Evolutionary conservation across 92 coral and sea anemone species (phyloP).

Genomic region (Micromussa lordhowensis): DNA sequence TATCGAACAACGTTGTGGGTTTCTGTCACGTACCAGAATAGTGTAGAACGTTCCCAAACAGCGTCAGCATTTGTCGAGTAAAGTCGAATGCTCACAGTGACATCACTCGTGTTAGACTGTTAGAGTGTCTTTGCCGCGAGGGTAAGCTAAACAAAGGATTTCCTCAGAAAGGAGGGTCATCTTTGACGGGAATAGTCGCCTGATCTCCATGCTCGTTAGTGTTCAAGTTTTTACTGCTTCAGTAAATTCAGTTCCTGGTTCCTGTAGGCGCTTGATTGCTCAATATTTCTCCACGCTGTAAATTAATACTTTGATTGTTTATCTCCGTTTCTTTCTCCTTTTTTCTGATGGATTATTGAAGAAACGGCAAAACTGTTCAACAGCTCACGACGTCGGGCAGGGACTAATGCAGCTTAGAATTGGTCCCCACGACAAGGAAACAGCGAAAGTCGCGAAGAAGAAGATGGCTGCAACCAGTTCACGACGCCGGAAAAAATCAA

Average conservation of each 20-base stretch:
- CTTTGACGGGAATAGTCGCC: background rate
- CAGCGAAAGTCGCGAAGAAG: background rate
- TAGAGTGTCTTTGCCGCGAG: background rate
- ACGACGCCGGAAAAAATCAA: constrained; percentile 38
- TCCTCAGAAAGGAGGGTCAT: background rate
- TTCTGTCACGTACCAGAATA: constrained; percentile 41
- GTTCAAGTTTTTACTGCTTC: background rate
- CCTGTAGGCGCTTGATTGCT: background rate
- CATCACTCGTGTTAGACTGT: background rate
- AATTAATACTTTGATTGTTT: background rate
- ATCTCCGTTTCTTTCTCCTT: background rate
- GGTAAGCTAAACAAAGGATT: background rate
- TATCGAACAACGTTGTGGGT: constrained; percentile 13
- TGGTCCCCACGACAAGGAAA: constrained; percentile 16
- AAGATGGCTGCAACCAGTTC: constrained; percentile 22
- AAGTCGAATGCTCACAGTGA: background rate
- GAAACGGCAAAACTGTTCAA: background rate
- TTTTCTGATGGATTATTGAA: background rate
- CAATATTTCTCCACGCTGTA: background rate
- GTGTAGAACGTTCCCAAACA: background rate
- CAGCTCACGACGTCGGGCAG: constrained; percentile 11
- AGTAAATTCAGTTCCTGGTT: background rate
- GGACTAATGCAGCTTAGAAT: constrained; percentile 30
- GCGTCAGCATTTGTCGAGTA: constrained; percentile 25
- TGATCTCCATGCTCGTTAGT: constrained; percentile 26